Conservation (phyloP, 35 echinoderm and acorn worm species). For the Heliocidaris tuberculata region DNA sequence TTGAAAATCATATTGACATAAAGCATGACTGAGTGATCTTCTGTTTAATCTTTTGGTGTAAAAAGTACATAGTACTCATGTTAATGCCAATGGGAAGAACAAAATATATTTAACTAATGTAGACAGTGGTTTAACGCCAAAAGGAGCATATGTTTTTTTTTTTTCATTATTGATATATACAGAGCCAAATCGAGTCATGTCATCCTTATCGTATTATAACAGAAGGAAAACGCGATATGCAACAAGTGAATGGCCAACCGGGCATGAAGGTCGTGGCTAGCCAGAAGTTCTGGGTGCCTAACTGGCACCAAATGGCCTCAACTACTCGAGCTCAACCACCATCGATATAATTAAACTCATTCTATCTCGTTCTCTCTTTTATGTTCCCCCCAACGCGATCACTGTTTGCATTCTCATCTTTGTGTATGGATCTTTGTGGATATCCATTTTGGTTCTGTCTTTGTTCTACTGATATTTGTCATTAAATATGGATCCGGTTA, state of each 20-base stretch:
- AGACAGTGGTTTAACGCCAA: constrained; percentile 24
- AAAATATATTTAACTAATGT: not conserved
- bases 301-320: not conserved
- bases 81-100: not conserved
- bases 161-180: not conserved
- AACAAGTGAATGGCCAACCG: constrained; percentile 10
- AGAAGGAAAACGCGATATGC: not conserved
- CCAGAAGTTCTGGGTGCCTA: not conserved
- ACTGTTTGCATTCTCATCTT: constrained; percentile 26
- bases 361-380: constrained; percentile 13
- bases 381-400: not conserved
- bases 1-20: not conserved
- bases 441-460: not conserved
- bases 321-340: constrained; percentile 29
- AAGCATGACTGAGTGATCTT: not conserved
- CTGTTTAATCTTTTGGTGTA: not conserved
- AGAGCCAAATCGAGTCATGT: not conserved
- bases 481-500: constrained; percentile 31
- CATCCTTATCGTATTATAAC: not conserved
- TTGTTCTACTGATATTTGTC: constrained; percentile 10
- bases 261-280: constrained; percentile 30
- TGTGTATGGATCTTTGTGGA: not conserved
- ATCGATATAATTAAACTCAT: not conserved
- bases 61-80: not conserved
- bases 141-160: constrained; percentile 7